phyloP scores from a whole-genome alignment of 1,140 invertebrate genomes.

The Drosophila erecta region DNA sequence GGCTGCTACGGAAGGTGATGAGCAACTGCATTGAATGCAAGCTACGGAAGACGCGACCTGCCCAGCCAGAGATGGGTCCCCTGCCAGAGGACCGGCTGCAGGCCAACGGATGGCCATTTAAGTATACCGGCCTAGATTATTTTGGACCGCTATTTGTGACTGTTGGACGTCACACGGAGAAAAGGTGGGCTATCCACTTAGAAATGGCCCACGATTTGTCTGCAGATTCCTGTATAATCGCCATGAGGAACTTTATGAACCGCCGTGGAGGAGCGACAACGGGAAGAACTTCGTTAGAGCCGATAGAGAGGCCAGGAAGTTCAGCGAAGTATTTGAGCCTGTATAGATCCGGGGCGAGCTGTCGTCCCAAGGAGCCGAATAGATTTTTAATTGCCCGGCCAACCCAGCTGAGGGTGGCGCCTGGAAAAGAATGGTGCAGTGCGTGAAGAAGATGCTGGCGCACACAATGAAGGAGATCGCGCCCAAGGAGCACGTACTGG shows the following conservation, averaged over 20 bases:
- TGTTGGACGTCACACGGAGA: background rate
- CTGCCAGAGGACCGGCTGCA: background rate
- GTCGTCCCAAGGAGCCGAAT: slow-evolving; percentile 12
- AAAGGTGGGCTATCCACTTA: background rate
- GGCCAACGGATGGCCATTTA: background rate
- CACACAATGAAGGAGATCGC: slow-evolving; percentile 3
- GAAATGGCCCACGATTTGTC: background rate
- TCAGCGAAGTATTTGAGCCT: background rate
- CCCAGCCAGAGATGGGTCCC: background rate
- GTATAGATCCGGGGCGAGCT: slow-evolving; percentile 8
- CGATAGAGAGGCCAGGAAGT: background rate
- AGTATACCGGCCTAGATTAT: background rate
- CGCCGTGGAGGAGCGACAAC: background rate
- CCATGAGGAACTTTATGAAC: background rate
- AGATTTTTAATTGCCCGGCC: slow-evolving; percentile 13
- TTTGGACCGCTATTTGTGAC: background rate
- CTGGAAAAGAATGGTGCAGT: slow-evolving; percentile 14
- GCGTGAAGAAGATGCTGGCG: background rate
- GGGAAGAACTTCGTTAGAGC: background rate
- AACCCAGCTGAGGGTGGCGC: slow-evolving; percentile 16
- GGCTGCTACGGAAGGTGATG: background rate
- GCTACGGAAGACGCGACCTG: background rate
- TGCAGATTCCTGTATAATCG: background rate
- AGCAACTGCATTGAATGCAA: background rate
- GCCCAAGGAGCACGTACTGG: background rate